These are phyloP conservation scores for Lophotis ruficrista DNA, from an alignment of 2,113 vertebrate genomes.

Conservation along the genomic window DNA sequence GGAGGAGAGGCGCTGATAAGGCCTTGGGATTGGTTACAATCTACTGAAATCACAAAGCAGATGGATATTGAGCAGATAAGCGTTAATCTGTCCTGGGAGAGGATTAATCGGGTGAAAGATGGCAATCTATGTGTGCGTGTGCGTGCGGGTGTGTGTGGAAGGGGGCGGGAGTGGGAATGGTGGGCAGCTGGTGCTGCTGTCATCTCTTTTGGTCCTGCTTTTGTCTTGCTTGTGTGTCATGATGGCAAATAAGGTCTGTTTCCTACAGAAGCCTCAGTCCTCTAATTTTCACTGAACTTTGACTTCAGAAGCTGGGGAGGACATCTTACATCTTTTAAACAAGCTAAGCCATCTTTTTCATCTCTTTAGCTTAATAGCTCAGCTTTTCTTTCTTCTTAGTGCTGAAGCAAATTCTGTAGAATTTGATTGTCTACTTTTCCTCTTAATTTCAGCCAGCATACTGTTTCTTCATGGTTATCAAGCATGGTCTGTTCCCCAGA, in stretches of 20 bases:
- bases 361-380: not conserved
- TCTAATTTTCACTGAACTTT: slow-evolving; percentile 28
- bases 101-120: slow-evolving; percentile 78
- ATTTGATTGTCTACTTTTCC: not conserved
- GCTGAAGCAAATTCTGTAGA: not conserved
- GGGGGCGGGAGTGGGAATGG: slow-evolving; percentile 7
- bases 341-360: not conserved
- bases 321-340: not conserved
- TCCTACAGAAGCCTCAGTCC: not conserved
- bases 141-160: not conserved
- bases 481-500: not conserved
- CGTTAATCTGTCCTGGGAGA: slow-evolving; percentile 76
- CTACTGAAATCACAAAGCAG: slow-evolving; percentile 74
- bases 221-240: slow-evolving; percentile 21
- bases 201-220: slow-evolving; percentile 33
- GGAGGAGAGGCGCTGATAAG: slow-evolving; percentile 39
- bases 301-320: not conserved
- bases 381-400: not conserved
- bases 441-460: not conserved
- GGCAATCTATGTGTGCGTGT: slow-evolving; percentile 43
- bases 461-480: not conserved
- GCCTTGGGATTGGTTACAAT: slow-evolving; percentile 74
- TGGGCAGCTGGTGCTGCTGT: slow-evolving; percentile 71
- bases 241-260: not conserved
- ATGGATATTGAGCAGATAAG: slow-evolving; percentile 78